Base-by-base conservation (phyloP, 2,888 invertebrate genomes). In the Heteromurus nitidus region DNA sequence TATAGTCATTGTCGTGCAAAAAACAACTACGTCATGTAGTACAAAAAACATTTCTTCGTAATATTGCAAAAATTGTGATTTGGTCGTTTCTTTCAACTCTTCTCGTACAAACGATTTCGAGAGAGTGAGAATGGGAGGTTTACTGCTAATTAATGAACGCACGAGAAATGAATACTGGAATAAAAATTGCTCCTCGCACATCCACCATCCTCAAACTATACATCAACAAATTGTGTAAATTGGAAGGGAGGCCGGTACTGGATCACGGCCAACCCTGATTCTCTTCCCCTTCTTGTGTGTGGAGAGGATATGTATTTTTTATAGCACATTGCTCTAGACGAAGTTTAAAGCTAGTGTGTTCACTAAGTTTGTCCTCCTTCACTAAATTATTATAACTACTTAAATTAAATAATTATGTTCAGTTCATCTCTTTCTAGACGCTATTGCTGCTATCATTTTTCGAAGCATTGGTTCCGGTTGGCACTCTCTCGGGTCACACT, bases 401-500 rank as follows among this genome's bases (percentile, higher is more conserved):
- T 64, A 68, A 50, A 74, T 67, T 76, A 75, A 50, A 68, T 75
- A 77, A 77, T 36, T 72, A 76, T 24, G 36, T 55, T 72, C 79
- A 72, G 79, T 77, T 77, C 76, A 82, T 69, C 82, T 84, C 87
- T 87, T 87, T 83, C 88, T 86, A 26, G 88, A 86, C 72, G 87
- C 84, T 60, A 87, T 87, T 76, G 94, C 95, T 73, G 94, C 94
- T 89, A 96, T 95, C 94, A 96, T 95, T 91, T 96, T 95, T 89
- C 95, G 92, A 88, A 96, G 91, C 93, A 95, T 94, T 77, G 96
- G 96, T 89, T 96, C 95, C 58, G 96, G 96, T 87, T 95, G 94
- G 90, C 96, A 96, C 85, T 93, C 93, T 90, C 94, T 94, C 80
- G 97, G 97, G 90, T 96, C 95, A 90, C 97, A 97, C 90, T 96